phyloP scores from a whole-genome alignment of 2,113 vertebrate species.

The Anser brachyrhynchus region DNA sequence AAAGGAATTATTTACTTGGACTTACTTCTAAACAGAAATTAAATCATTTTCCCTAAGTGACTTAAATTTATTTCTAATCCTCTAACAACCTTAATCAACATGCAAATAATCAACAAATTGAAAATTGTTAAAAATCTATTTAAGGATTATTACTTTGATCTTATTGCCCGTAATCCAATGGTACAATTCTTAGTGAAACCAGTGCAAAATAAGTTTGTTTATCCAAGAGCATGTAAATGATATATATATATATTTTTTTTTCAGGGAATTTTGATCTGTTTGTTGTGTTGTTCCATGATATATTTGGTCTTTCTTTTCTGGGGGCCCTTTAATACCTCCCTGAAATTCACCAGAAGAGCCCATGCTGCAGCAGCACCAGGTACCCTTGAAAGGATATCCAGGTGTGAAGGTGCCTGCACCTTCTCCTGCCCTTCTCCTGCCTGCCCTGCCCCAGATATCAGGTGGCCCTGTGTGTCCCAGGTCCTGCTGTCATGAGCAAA shows the following conservation, averaged over 20 bases:
- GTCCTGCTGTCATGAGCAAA: not conserved
- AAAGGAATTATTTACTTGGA: not conserved
- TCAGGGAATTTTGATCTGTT: not conserved
- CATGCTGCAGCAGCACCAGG: not conserved
- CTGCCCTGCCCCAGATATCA: not conserved
- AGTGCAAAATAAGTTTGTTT: not conserved
- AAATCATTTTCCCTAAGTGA: not conserved
- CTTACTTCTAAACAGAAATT: not conserved
- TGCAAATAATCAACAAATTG: not conserved
- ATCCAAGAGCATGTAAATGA: not conserved
- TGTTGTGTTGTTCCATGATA: not conserved
- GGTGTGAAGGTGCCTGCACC: not conserved
- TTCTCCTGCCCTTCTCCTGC: not conserved
- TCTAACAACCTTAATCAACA: not conserved
- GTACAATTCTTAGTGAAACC: not conserved
- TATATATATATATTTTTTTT: not conserved
- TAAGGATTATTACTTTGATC: not conserved
- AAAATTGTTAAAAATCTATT: not conserved
- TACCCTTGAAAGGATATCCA: not conserved
- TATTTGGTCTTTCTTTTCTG: not conserved
- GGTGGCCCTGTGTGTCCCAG: fast-evolving
- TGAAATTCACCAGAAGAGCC: not conserved
- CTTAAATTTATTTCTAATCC: not conserved
- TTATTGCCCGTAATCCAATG: not conserved
- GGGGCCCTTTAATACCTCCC: not conserved